Evolutionary conservation across 2,888 invertebrate species (phyloP).

Genomic region (Tillus elongatus): DNA sequence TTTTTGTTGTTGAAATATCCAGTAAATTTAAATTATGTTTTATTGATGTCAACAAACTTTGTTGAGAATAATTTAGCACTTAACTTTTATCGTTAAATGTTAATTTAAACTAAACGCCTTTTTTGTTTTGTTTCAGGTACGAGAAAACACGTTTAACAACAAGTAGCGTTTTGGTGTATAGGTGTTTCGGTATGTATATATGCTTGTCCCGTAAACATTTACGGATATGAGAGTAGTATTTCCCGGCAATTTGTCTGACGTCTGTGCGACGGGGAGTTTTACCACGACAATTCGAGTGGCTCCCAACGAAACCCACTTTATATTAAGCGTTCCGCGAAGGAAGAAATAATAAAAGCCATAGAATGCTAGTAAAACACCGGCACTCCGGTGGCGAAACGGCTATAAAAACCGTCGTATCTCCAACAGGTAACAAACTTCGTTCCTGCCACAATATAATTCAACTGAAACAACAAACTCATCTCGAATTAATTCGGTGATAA

Average conservation of each 20-base stretch:
- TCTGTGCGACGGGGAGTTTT: neutral
- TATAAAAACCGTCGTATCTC: neutral
- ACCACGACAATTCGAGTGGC: neutral
- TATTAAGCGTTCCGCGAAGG: neutral
- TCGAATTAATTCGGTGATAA: constrained; percentile 12
- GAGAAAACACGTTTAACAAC: too few relatives aligned
- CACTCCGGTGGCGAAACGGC: neutral
- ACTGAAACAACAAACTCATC: constrained; percentile 8
- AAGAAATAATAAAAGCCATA: constrained; percentile 3
- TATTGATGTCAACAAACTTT: too few relatives aligned
- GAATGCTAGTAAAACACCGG: neutral
- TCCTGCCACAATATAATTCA: constrained; percentile 14
- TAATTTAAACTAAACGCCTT: too few relatives aligned
- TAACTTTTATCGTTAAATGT: too few relatives aligned
- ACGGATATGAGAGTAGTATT: too few relatives aligned
- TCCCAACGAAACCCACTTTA: constrained; percentile 2
- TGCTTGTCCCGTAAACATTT: too few relatives aligned
- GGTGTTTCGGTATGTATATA: too few relatives aligned
- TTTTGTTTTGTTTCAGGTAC: too few relatives aligned
- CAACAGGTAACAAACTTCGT: neutral
- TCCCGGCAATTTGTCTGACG: constrained; percentile 2
- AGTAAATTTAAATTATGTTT: too few relatives aligned
- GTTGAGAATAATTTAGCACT: too few relatives aligned
- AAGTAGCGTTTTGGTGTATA: too few relatives aligned
- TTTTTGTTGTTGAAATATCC: too few relatives aligned